Base-by-base conservation (phyloP, 2,797 vertebrate genomes). In the Pseudochromis fuscus region DNA sequence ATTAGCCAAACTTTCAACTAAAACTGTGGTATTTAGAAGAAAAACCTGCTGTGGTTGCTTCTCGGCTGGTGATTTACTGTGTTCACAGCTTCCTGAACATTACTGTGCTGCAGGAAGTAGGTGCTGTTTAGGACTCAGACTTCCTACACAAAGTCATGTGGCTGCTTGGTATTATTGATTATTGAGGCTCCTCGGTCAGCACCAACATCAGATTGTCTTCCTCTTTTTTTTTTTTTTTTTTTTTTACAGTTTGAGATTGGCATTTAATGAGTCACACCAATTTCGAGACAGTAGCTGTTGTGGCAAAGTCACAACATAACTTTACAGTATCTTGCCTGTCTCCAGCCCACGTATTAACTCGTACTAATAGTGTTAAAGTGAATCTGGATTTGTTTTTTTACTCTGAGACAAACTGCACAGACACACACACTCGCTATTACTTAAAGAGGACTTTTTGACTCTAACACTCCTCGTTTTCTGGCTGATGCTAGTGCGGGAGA, bases 1-100 rank as follows among this genome's bases (percentile, higher is more conserved):
- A 53, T 60, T 9, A 33, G 11, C 23, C 24, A 60, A 67, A 79
- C 30, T 49, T 35, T 55, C 6, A 51, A 28, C 28, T n/a, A 13
- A 55, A 40, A 16, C 46, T 46, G 31, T 4, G 46, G 15, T 21
- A 58, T 60, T 73, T 68, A 1, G 50, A 70, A 63, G 19, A 23
- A 27, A 49, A 8, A 4, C 9, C 25, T 37, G n/a, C 38, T 11
- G 19, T 31, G 5, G 31, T 24, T 53, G 48, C 5, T 25, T 28
- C 30, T 70, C 27, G 21, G n/a, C 37, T 21, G 18, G 25, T 3
- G 4, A 12, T 64, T 63, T 7, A 10, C 25, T 52, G 18, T 60
- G 19, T 60, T 61, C 9, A 35, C 37, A 19, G 7, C 9, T 35
- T 18, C 8, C 7, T 65, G 60, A 60, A 33, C 25, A 67, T 60